Conservation (phyloP, 1,140 invertebrate species). For the Penaeus indicus region DNA sequence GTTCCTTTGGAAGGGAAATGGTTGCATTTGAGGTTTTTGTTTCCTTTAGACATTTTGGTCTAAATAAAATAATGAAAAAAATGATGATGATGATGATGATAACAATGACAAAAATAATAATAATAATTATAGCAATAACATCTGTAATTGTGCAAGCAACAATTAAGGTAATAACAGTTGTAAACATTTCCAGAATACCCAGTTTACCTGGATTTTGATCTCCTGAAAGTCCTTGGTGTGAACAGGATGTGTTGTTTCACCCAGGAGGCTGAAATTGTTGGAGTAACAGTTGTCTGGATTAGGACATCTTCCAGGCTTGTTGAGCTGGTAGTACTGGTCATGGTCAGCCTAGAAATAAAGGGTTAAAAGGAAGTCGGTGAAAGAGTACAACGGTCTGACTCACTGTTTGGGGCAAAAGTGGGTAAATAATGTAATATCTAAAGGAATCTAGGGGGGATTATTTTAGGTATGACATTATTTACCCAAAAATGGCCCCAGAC, state of each 20-base stretch:
- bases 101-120: background rate
- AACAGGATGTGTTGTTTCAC: slow-evolving; percentile 74
- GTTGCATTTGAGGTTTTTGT: background rate
- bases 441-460: no score
- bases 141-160: background rate
- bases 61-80: background rate
- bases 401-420: background rate
- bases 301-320: slow-evolving; percentile 75
- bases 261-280: slow-evolving; percentile 71
- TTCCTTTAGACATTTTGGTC: background rate
- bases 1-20: slow-evolving; percentile 73
- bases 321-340: slow-evolving; percentile 78
- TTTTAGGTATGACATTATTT: no score
- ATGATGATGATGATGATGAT: slow-evolving; percentile 12
- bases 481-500: no score
- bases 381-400: background rate
- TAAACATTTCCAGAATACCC: slow-evolving; percentile 45
- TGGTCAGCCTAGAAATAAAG: slow-evolving; percentile 74
- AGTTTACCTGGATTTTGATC: slow-evolving; percentile 82
- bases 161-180: slow-evolving; percentile 37
- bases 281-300: slow-evolving; percentile 73
- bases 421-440: no score
- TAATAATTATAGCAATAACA: background rate
- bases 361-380: slow-evolving; percentile 34
- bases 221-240: slow-evolving; percentile 91